phyloP scores from a whole-genome alignment of 2,797 vertebrate genomes.

The Tokudaia muenninki region DNA sequence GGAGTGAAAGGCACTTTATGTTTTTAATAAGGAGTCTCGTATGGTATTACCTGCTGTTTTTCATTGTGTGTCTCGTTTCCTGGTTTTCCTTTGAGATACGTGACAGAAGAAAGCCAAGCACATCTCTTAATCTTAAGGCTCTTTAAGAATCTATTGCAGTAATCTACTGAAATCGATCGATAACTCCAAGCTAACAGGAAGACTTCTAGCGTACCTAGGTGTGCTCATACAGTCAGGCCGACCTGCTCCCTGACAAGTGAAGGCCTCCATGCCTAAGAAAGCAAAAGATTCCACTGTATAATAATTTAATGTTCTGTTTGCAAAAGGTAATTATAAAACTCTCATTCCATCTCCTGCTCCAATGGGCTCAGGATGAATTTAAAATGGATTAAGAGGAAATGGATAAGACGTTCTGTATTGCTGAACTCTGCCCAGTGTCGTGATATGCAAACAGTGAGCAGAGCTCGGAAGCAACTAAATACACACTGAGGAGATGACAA shows the following conservation, averaged over 20 bases:
- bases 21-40: slow-evolving; percentile 89
- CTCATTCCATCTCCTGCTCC: slow-evolving; percentile 69
- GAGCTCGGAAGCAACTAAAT: slow-evolving; percentile 73
- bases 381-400: slow-evolving; percentile 81
- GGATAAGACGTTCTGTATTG: slow-evolving; percentile 74
- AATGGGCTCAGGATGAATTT: slow-evolving; percentile 76
- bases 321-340: slow-evolving; percentile 77
- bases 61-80: slow-evolving; percentile 85
- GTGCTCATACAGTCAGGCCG: slow-evolving; percentile 66
- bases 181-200: slow-evolving; percentile 82
- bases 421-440: slow-evolving; percentile 64
- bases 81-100: slow-evolving; percentile 84
- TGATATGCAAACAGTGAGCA: slow-evolving; percentile 22
- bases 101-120: slow-evolving; percentile 83
- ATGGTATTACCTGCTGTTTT: slow-evolving; percentile 87
- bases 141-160: slow-evolving; percentile 81
- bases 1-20: slow-evolving; percentile 88
- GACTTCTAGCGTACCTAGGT: slow-evolving; percentile 77
- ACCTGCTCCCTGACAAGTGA: slow-evolving; percentile 62
- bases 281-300: slow-evolving; percentile 71
- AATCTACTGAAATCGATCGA: slow-evolving; percentile 85
- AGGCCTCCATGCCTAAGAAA: slow-evolving; percentile 66
- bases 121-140: slow-evolving; percentile 87
- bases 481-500: slow-evolving; percentile 68
- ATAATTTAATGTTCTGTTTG: slow-evolving; percentile 77